Base-by-base conservation (phyloP, 2,888 invertebrate genomes). In the Pinctada fucata region DNA sequence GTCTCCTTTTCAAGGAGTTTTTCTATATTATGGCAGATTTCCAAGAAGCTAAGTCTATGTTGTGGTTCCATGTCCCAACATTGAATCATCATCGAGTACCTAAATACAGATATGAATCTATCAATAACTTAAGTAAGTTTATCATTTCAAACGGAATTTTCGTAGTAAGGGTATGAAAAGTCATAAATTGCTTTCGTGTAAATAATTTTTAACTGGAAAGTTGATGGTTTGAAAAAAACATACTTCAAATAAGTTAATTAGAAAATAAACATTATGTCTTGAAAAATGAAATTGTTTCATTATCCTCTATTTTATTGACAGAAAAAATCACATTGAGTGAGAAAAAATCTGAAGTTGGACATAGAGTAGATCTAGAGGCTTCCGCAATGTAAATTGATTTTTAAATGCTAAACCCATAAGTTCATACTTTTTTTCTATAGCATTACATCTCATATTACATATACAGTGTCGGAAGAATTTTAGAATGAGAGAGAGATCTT, bases 21-120 rank as follows among this genome's bases (percentile, higher is more conserved):
- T 91, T 97, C 97, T 72, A 97, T 93, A 91, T 97, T 94, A 75
- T 95, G 94, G 2, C 96, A 95, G 45, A 97, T 95, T 92, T 97
- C 97, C 0, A 94, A 94, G 93, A 98, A 98, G 70, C 95, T 95
- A 0, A 98, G 98, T 79, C 98, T 93, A 81, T 96, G 94, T n/a
- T 95, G 95, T 0, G 97, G 95, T 87, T 96, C 96, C 49, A 96
- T 95, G 83, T 97, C 96, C 98, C 98, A 98, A 92, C 98, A 98
- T 92, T 97, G 97, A 91, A 96, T 97, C 97, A 98, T 98, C 75
- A 98, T 96, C 89, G 97, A 97, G 93, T 97, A 97, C 82, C 91
- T 91, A 79, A 48, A 81, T 76, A 67, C 79, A 50, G 66, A 31
- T 2, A 75, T 50, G 16, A 48, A 13, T 31, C 58, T 45, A 13